Evolutionary conservation across 1,140 invertebrate genomes (phyloP), one percentile per base, ranked within the genome.

Genomic region (Cyclargus thomasi): DNA sequence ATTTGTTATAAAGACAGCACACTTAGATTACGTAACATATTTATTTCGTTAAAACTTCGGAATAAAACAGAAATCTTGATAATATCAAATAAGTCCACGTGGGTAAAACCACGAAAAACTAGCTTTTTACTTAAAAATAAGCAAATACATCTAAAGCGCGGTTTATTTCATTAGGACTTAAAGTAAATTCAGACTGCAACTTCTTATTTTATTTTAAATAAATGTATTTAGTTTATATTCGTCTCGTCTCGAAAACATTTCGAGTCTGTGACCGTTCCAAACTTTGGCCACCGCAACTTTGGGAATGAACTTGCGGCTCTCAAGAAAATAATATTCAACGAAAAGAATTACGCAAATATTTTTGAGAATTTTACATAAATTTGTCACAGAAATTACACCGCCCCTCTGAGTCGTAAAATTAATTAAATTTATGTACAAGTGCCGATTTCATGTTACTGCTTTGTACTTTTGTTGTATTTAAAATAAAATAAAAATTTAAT

Each of bases 281-380:
- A 20, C 18, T 20, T 20, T 59, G 55, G 55, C 18, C 55, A 59
- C 55, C 55, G 18, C 18, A 59, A 59, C 20, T 59, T 20, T 21
- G 18, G 55, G 18, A 59, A 59, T 59, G 55, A 59, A 59, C 18
- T 59, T 59, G 55, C 20, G 20, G 18, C 55, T 59, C 21, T 59
- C 20, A 21, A 1, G 55, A 59, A 20, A 59, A 59, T 59, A 20
- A 59, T 59, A 59, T 59, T 20, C 55, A 59, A 47, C 55, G 8
- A 21, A 59, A 59, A 59, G 20, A 59, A 59, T 55, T 55, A 59
- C 17, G 17, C 55, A 59, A 59, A 59, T 59, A 59, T 59, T 59
- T 55, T 20, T 8, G 17, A 10, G 17, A 59, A 59, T 59, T 59
- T 59, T 20, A 21, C 17, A 59, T 59, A 20, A 59, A 59, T 59